Base-by-base conservation (phyloP, 2,888 invertebrate genomes). In the Drosophila greeni region DNA sequence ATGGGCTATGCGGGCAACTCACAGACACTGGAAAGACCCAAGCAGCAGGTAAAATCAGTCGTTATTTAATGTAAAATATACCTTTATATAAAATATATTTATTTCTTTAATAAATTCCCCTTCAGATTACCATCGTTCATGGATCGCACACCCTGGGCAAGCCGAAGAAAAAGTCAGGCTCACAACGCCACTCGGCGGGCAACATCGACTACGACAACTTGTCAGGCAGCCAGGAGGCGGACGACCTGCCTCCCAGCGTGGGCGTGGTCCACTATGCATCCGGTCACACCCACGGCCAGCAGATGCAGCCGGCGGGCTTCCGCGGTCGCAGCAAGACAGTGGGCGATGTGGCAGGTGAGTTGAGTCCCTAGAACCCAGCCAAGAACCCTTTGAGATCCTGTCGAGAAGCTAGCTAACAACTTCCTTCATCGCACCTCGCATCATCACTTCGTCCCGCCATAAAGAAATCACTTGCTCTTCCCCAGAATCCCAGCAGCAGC, bases 291-390 rank as follows among this genome's bases (percentile, higher is more conserved):
- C 86, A 84, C 74, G 88, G 84, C 85, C 84, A 90, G 66, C 86
- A 89, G 66, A 31, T 71, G 45, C 86, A 81, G 57, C 57, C 84
- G 47, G 85, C 88, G 75, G 89, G 90, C 49, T 96, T 96, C 89
- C 91, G 96, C 82, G 92, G 93, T 75, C 92, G 97, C 83, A 97
- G 97, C 90, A 96, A 95, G 90, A 97, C 96, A n/a, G 92, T 97
- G 75, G 95, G 96, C 76, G 97, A 97, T 88, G 91, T 93, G 60
- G 91, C 92, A 84, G 95, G 95, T 94, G 87, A 87, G 88, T 74
- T 43, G 33, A 23, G 14, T n/a, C 4, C 29, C 23, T 8, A 11
- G 5, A 8, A 45, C 3, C 45, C 16, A 14, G 26, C 24, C 1
- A 36, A 20, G 12, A 23, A 14, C 24, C 9, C 2, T 7, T 18